Conservation (phyloP, 92 coral and sea anemone genomes). For the Parazoanthus atlanticus region DNA sequence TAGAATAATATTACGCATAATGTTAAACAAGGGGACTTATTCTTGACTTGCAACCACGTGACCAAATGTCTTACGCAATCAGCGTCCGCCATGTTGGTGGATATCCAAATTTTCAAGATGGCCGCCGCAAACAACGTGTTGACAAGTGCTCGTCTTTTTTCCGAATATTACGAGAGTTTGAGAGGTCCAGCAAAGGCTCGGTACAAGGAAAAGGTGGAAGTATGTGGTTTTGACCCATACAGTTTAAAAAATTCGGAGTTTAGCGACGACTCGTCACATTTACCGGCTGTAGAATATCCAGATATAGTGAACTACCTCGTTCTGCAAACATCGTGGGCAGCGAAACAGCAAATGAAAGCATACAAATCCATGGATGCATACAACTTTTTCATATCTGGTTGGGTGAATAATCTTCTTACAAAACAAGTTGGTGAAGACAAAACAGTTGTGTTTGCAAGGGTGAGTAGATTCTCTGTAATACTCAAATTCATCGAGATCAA, state of each 20-base stretch:
- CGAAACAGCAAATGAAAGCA: neutral
- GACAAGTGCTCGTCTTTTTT: constrained; percentile 1
- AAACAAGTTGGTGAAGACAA: constrained; percentile 35
- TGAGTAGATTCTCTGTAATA: constrained; percentile 1
- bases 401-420: constrained; percentile 56
- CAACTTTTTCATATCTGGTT: constrained; percentile 69
- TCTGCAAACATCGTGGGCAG: constrained; percentile 57
- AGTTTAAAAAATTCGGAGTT: constrained; percentile 42
- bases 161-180: constrained; percentile 47
- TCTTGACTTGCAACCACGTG: too few relatives aligned
- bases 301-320: constrained; percentile 18
- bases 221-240: constrained; percentile 63
- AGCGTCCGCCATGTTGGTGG: too few relatives aligned
- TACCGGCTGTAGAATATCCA: constrained; percentile 56
- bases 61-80: too few relatives aligned
- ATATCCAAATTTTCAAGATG: constrained; percentile 38
- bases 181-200: constrained; percentile 42
- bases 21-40: too few relatives aligned
- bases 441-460: constrained; percentile 57
- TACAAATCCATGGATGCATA: constrained; percentile 60
- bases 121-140: neutral
- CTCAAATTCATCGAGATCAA: neutral
- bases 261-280: constrained; percentile 28
- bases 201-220: constrained; percentile 40
- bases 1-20: too few relatives aligned